Evolutionary conservation across 2,888 invertebrate genomes (phyloP).

Genomic region (Platycheirus rosarum): DNA sequence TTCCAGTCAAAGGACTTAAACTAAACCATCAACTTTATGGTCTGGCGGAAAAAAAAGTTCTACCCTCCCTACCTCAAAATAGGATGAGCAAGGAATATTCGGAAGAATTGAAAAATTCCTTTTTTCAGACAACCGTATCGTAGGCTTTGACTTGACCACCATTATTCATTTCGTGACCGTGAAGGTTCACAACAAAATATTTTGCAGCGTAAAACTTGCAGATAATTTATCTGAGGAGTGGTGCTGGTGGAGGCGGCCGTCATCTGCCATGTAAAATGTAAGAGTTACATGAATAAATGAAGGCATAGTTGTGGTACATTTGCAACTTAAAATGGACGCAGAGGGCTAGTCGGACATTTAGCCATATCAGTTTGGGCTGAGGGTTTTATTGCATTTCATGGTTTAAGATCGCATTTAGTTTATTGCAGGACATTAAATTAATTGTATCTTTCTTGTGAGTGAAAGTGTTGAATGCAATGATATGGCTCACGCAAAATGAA

Average conservation of each 20-base stretch:
- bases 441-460: constrained; percentile 45
- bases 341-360: constrained; percentile 42
- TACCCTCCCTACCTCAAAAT: not conserved
- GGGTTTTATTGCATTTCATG: constrained; percentile 63
- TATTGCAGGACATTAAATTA: constrained; percentile 58
- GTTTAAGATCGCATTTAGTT: constrained; percentile 58
- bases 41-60: not conserved
- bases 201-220: constrained; percentile 54
- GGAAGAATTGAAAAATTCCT: constrained; percentile 51
- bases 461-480: constrained; percentile 33
- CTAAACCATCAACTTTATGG: not conserved
- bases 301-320: constrained; percentile 3
- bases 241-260: constrained; percentile 33
- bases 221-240: constrained; percentile 70
- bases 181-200: constrained; percentile 56
- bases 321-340: constrained; percentile 11
- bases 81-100: constrained; percentile 16
- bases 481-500: constrained; percentile 32
- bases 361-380: constrained; percentile 12
- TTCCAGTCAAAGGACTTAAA: constrained; percentile 16
- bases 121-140: constrained; percentile 32
- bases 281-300: not conserved
- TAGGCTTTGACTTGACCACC: constrained; percentile 43
- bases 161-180: constrained; percentile 56
- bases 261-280: constrained; percentile 44